Evolutionary conservation across 2,888 invertebrate genomes (phyloP), one percentile per base, ranked within the genome.

Genomic region (Melolontha melolontha): DNA sequence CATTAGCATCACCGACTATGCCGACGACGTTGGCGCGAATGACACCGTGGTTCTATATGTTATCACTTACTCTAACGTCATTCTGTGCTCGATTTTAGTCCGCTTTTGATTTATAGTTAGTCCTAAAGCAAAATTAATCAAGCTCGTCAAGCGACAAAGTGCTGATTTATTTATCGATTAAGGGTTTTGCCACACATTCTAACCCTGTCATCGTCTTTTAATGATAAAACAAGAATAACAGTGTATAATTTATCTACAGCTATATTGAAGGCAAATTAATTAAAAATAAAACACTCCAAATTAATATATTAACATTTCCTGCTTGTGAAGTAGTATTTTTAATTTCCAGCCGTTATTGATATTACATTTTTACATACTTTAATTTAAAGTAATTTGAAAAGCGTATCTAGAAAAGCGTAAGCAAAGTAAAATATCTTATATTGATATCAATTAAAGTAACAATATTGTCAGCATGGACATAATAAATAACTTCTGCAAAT

Each of bases 1-100:
- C 74, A 76, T 78, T 78, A 77, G 72, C 75, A 77, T 76, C 73
- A 72, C 75, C 50, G 51, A 50, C 55, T 54, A 40, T 17, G 54
- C 14, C 40, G 16, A 6, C 34, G 52, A 16, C 54, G 7, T 14
- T 39, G 47, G 44, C 27, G 44, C 8, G 29, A 29, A 59, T 29
- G 47, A 14, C 47, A 44, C 6, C 41, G 41, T 22, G 54, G 40
- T 12, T n/a, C 49, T 49, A 2, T 7, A 49, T 49, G n/a, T 49
- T 49, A 49, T 49, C 22, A 8, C 49, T 49, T 34, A 34, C 34
- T 34, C 34, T 34, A 34, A 34, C 57, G 57, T 39, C 27, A 41
- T 57, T 57, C 42, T 42, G 44, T 27, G 16, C 57, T 27, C 57
- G 57, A 57, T 42, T 57, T 42, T 57, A 10, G 42, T 12, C 57